Conservation (phyloP, 2,113 vertebrate species). For the Sinocyclocheilus grahami region DNA sequence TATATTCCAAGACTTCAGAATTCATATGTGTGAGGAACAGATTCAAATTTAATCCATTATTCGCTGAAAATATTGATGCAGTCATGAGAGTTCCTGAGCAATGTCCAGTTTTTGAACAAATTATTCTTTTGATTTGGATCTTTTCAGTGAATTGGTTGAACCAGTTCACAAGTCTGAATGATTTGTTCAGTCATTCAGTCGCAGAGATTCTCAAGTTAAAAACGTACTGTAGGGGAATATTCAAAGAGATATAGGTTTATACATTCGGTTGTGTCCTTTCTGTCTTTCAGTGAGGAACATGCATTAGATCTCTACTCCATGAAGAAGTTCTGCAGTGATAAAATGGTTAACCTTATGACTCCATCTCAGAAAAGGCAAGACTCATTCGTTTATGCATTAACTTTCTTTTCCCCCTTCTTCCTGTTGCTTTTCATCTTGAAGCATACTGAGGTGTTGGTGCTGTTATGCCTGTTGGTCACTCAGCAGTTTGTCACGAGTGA, state of each 20-base stretch:
- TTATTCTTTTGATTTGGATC: too few species aligned
- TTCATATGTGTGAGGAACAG: not conserved
- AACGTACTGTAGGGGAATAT: too few species aligned
- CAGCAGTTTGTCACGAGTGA: too few species aligned
- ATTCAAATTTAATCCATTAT: too few species aligned
- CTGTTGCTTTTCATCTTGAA: not conserved
- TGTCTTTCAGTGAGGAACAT: conserved; percentile 82
- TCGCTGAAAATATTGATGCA: too few species aligned
- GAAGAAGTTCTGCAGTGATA: conserved; percentile 91
- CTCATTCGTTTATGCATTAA: not conserved
- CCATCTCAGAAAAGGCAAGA: conserved; percentile 90
- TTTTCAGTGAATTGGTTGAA: too few species aligned
- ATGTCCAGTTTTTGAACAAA: too few species aligned
- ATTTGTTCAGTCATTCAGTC: too few species aligned
- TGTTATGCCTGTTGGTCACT: too few species aligned
- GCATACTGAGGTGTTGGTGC: not conserved
- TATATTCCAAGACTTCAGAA: not conserved
- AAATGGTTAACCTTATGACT: conserved; percentile 85
- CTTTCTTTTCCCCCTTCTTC: not conserved
- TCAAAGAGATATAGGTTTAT: not conserved
- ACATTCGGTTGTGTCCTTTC: not conserved
- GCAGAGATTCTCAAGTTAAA: too few species aligned
- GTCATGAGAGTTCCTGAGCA: too few species aligned
- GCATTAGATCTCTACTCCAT: conserved; percentile 92
- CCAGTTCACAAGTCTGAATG: too few species aligned